Evolutionary conservation across 2,797 vertebrate genomes (phyloP), one percentile per base, ranked within the genome.

Genomic region (Parauchenoglanis ngamensis): DNA sequence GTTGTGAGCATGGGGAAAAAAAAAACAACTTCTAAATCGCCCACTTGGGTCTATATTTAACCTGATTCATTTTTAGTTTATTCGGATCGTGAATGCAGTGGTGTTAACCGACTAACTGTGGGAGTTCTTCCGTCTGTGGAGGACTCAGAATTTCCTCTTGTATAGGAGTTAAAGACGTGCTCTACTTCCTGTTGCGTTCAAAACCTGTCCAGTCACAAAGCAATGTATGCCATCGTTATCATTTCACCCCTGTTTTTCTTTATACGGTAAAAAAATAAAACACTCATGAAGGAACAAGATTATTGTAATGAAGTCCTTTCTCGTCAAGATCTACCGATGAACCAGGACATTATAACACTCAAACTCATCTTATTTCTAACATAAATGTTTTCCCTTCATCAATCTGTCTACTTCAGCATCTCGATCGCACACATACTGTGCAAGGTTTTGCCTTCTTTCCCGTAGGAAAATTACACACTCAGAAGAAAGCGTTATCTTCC

Each of bases 21-120:
- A 77, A 31, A 80, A 67, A 83, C 6, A 83, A 31, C 44, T 21
- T 49, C 61, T 82, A 82, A 82, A 83, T 49, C 59, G 79, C 79
- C 79, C 79, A 81, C 79, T 63, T 46, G 4, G 23, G 57, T 63
- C 57, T 81, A 81, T 46, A n/a, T 63, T 63, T 81, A 81, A 61
- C 79, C 25, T 57, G 19, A 12, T 81, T 81, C 57, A 63, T 63
- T 63, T 63, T 63, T 46, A 81, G 57, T 25, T 81, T 46, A 44
- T 57, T 79, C 77, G 40, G 54, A 79, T 46, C 1, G 25, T 63
- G 35, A 81, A 46, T 25, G 57, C 57, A 17, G 17, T 23, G 54
- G 54, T 35, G 21, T 13, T 5, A 5, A 21, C 19, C 28, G 54
- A 25, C 77, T 59, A 13, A 57, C 28, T 56, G 17, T 21, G n/a